Percentiles rank a stretch among this genome's conserved stretches.
These are phyloP conservation scores for Pachyuromys duprasi DNA, from an alignment of 2,797 vertebrate species.

Conservation along the genomic window DNA sequence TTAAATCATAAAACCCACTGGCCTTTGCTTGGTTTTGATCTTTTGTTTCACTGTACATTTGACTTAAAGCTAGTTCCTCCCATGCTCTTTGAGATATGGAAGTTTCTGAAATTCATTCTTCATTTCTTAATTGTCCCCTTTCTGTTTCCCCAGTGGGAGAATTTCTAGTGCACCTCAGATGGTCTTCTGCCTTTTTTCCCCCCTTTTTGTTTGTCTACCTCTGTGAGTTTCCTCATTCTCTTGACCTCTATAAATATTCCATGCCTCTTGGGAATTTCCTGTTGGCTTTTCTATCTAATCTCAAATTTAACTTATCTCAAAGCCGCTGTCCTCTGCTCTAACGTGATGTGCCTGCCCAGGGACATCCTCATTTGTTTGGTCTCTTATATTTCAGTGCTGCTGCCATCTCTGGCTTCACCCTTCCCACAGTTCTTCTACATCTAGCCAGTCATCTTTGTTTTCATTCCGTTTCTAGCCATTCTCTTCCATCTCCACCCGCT, in stretches of 20 bases:
- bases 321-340: neutral
- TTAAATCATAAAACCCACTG: neutral
- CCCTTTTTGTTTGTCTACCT: constrained; percentile 32
- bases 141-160: neutral
- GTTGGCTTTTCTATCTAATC: neutral
- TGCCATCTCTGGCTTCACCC: neutral
- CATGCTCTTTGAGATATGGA: neutral
- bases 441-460: neutral
- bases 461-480: neutral
- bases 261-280: constrained; percentile 12
- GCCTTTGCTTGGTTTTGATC: neutral
- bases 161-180: neutral
- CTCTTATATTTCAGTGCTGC: neutral
- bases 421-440: neutral
- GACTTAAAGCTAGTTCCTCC: neutral
- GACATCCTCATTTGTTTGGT: neutral
- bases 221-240: neutral
- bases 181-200: neutral
- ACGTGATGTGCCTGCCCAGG: neutral
- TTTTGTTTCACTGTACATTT: neutral
- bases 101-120: neutral
- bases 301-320: constrained; percentile 9
- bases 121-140: neutral
- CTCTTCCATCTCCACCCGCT: neutral
- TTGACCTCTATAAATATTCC: neutral